Conservation (phyloP, 2,888 invertebrate species). For the Polylopha cassiicola region DNA sequence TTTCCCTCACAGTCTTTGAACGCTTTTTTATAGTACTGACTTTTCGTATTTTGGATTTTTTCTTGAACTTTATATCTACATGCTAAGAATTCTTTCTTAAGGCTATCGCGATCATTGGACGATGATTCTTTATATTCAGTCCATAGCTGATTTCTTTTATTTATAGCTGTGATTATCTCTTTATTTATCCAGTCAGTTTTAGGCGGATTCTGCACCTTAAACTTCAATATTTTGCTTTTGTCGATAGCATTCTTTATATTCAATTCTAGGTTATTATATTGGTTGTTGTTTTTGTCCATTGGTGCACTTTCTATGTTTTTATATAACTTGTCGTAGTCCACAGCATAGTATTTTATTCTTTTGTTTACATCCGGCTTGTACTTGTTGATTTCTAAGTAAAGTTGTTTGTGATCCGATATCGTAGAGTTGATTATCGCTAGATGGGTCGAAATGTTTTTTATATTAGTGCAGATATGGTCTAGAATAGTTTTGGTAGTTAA, state of each 20-base stretch:
- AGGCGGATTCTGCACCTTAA: slow-evolving; percentile 16
- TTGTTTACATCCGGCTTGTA: background rate
- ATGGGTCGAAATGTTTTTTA: too few relatives aligned
- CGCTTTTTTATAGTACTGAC: background rate
- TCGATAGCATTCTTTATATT: background rate
- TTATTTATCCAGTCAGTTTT: slow-evolving; percentile 17
- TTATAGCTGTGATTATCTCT: background rate
- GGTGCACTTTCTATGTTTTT: too few relatives aligned
- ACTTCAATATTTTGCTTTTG: slow-evolving; percentile 7
- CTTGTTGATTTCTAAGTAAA: background rate
- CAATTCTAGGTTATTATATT: background rate
- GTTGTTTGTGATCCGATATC: too few relatives aligned
- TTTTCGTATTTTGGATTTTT: background rate
- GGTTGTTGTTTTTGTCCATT: background rate
- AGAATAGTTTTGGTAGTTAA: background rate
- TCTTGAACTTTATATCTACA: background rate
- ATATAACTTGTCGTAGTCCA: background rate
- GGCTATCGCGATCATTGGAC: too few relatives aligned
- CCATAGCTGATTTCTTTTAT: background rate
- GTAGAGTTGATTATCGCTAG: too few relatives aligned
- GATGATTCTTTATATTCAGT: background rate
- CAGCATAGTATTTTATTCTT: background rate
- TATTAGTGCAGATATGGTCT: too few relatives aligned
- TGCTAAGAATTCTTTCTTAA: background rate
- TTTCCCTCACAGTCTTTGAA: background rate